Base-by-base conservation (phyloP, 2,888 invertebrate genomes). In the Diaprepes abbreviatus region DNA sequence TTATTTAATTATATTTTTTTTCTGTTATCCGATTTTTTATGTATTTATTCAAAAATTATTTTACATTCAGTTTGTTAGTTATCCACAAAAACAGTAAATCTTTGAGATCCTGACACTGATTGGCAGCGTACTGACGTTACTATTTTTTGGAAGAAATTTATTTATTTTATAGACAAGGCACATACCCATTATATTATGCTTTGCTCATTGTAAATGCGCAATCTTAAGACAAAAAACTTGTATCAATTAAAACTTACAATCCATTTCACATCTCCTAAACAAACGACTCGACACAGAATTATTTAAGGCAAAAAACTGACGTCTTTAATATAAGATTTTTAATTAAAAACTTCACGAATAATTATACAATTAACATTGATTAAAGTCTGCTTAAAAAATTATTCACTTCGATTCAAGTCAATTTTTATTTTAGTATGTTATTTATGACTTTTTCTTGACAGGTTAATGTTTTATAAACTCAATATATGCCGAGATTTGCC, bases 241-340 rank as follows among this genome's bases (percentile, higher is more conserved):
- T 78, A 73, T 75, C 78, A 79, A 79, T 79, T 78, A 78, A 66
- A 74, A 74, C 75, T 77, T 73, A 77, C 78, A 79, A 74, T 76
- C 75, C 74, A 76, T 74, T 79, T 73, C 74, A 78, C 74, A 76
- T 79, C 79, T 78, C 75, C 45, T 70, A 73, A 77, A 79, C 79
- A 79, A 66, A 64, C 69, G 64, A 64, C 33, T 69, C 64, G 54
- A 69, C 69, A 64, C 69, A 59, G 48, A 77, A 74, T 74, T 70
- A 77, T 72, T 72, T 76, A 75, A 74, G 75, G 75, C 76, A 73
- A 75, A 66, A 74, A 76, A 75, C 72, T 66, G 64, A 73, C 73
- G 74, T 66, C 71, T 59, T 70, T 48, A 40, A 36, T 43, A 66
- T 64, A 63, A 64, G 57, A 62, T 57, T 65, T 21, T 40, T 69